Percentiles rank a stretch among this genome's conserved stretches.
Evolutionary conservation across 2,797 vertebrate species (phyloP).

Genomic region (Acanthurus leucopareius): DNA sequence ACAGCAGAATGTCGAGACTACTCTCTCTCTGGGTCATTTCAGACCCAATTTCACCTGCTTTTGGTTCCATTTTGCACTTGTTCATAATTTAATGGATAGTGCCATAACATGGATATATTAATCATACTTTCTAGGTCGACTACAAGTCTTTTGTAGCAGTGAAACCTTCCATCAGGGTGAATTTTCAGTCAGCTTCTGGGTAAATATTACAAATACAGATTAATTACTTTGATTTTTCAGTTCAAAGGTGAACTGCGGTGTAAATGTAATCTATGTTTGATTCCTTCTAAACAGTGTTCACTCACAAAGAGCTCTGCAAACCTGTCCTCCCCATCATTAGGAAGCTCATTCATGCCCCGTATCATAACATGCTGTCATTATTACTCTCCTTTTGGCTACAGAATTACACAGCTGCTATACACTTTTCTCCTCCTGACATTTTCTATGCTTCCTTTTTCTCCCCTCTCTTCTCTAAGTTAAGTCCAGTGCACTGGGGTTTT

Average conservation of each 20-base stretch:
- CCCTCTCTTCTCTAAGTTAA: background rate
- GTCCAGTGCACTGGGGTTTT: slow-evolving; percentile 6
- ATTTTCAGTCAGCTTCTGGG: background rate
- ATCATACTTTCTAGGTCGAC: background rate
- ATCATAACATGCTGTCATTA: background rate
- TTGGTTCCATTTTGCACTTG: slow-evolving; percentile 3
- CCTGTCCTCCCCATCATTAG: background rate
- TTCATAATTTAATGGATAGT: background rate
- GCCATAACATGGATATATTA: background rate
- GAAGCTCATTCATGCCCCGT: background rate
- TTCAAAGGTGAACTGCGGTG: slow-evolving; percentile 30
- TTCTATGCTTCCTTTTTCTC: background rate
- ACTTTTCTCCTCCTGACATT: background rate
- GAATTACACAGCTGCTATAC: slow-evolving; percentile 7
- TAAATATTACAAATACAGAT: slow-evolving; percentile 8
- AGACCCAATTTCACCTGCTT: background rate
- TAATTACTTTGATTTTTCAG: slow-evolving; percentile 2
- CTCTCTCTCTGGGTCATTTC: background rate
- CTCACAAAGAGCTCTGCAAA: background rate
- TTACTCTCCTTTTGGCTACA: background rate
- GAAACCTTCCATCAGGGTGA: background rate
- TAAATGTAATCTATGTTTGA: slow-evolving; percentile 28
- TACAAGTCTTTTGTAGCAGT: background rate
- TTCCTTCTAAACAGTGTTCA: background rate
- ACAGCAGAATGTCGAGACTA: background rate